Conservation (phyloP, 1,140 invertebrate genomes). For the Drosophila gunungcola region DNA sequence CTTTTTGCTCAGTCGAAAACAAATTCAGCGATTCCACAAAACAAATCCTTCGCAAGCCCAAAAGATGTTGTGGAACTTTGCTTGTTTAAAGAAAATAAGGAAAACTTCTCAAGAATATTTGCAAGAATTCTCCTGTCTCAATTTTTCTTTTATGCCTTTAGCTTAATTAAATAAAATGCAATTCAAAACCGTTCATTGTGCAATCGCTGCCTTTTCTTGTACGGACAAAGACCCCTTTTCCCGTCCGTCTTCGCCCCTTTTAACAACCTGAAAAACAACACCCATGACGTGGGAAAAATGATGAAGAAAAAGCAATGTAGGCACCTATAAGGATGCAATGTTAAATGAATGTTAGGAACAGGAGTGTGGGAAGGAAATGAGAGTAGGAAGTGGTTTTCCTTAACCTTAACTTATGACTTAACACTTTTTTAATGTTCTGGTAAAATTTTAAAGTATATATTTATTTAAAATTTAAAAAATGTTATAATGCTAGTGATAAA, state of each 20-base stretch:
- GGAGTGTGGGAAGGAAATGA: not conserved
- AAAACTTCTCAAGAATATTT: slow-evolving; percentile 34
- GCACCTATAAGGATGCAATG: slow-evolving; percentile 68
- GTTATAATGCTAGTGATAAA: no score
- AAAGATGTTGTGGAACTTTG: slow-evolving; percentile 19
- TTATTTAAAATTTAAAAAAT: no score
- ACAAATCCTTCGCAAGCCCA: slow-evolving; percentile 28
- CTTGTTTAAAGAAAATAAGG: slow-evolving; percentile 38
- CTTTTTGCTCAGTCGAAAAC: slow-evolving; percentile 22
- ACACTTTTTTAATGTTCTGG: no score
- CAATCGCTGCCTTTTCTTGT: slow-evolving; percentile 43
- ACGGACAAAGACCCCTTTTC: slow-evolving; percentile 17
- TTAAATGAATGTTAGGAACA: slow-evolving; percentile 9
- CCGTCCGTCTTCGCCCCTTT: slow-evolving; percentile 9
- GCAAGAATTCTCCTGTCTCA: slow-evolving; percentile 9
- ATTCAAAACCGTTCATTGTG: slow-evolving; percentile 73
- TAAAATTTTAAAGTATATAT: no score
- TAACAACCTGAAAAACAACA: slow-evolving; percentile 68
- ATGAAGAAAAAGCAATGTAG: slow-evolving; percentile 12
- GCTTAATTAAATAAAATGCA: slow-evolving; percentile 76
- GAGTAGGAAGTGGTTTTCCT: slow-evolving; percentile 41
- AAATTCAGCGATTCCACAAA: slow-evolving; percentile 39
- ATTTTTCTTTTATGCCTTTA: slow-evolving; percentile 47
- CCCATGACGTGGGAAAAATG: slow-evolving; percentile 40
- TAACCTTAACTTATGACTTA: slow-evolving; percentile 23